A percentile compares a stretch with the other conserved stretches of the same genome.
These are phyloP conservation scores for Gastrophryne carolinensis DNA, from an alignment of 2,797 vertebrate genomes.

Conservation along the genomic window DNA sequence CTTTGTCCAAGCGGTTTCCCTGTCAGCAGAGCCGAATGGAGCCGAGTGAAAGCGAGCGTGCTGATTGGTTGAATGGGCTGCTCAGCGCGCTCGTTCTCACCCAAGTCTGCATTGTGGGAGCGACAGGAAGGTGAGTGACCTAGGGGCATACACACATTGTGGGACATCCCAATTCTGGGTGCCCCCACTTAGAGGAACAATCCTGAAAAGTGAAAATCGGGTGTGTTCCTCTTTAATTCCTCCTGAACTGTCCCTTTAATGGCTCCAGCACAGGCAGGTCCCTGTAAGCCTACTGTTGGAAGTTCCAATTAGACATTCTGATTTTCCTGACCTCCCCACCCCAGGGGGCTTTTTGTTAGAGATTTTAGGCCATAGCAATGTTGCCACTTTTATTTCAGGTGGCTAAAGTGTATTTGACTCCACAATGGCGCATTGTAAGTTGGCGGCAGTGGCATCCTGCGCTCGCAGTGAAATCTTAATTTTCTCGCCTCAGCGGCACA, in stretches of 20 bases:
- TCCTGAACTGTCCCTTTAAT: neutral
- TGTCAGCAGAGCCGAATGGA: no score
- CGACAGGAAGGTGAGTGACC: no score
- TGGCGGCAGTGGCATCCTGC: neutral
- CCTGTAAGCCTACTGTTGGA: conserved; percentile 3
- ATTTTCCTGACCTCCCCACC: neutral
- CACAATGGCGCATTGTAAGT: neutral
- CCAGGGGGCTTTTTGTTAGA: accelerated
- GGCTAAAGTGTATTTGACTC: neutral
- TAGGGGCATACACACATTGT: no score
- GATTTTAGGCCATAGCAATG: neutral
- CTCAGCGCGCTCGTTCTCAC: no score
- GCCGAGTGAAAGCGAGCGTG: no score
- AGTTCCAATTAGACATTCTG: neutral
- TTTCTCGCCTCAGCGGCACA: neutral
- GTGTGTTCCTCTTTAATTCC: no score
- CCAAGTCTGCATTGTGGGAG: no score
- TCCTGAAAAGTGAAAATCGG: no score
- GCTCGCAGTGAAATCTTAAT: neutral
- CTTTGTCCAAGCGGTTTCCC: neutral
- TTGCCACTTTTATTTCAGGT: neutral
- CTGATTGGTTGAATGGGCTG: no score
- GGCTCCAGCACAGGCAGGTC: neutral
- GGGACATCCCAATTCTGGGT: no score
- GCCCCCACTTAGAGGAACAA: no score